Evolutionary conservation across 1,140 invertebrate genomes (phyloP).

Genomic region (Whitmania pigra): DNA sequence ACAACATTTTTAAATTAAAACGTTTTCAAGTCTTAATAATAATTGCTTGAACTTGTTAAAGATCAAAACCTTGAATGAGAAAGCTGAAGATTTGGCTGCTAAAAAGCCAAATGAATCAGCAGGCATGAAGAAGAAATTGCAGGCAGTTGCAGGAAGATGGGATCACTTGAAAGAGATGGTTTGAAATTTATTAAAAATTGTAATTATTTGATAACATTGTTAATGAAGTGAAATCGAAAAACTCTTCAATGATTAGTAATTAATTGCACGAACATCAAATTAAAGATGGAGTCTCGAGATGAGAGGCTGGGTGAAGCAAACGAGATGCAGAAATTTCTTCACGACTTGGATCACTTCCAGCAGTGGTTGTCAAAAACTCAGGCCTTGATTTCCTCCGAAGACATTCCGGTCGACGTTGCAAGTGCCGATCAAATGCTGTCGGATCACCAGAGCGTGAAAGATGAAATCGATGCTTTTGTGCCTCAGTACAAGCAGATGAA

Average conservation of each 20-base stretch:
- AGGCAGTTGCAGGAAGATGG: conserved; percentile 82
- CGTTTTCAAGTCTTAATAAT: neutral
- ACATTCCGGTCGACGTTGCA: conserved; percentile 77
- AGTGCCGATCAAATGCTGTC: conserved; percentile 91
- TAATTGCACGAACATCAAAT: neutral
- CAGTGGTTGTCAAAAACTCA: conserved; percentile 96
- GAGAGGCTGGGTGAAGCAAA: conserved; percentile 95
- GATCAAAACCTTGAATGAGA: conserved; percentile 76
- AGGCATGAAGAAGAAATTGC: conserved; percentile 74
- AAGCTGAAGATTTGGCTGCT: conserved; percentile 75
- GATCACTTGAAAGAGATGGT: conserved; percentile 89
- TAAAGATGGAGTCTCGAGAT: conserved; percentile 80
- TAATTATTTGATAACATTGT: neutral
- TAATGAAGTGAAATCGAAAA: neutral
- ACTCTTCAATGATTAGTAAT: neutral
- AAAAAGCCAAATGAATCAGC: conserved; percentile 92
- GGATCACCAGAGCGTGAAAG: conserved; percentile 87
- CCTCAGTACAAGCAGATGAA: conserved; percentile 97
- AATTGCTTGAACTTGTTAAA: conserved; percentile 21
- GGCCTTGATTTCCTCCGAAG: conserved; percentile 84
- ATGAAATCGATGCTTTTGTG: conserved; percentile 97
- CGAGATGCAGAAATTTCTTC: conserved; percentile 91
- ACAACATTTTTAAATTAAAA: neutral
- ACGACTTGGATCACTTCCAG: conserved; percentile 98
- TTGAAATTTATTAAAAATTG: conserved; percentile 25